These are phyloP conservation scores for Atrichornis clamosus DNA, from an alignment of 2,113 vertebrate species.

Conservation along the genomic window DNA sequence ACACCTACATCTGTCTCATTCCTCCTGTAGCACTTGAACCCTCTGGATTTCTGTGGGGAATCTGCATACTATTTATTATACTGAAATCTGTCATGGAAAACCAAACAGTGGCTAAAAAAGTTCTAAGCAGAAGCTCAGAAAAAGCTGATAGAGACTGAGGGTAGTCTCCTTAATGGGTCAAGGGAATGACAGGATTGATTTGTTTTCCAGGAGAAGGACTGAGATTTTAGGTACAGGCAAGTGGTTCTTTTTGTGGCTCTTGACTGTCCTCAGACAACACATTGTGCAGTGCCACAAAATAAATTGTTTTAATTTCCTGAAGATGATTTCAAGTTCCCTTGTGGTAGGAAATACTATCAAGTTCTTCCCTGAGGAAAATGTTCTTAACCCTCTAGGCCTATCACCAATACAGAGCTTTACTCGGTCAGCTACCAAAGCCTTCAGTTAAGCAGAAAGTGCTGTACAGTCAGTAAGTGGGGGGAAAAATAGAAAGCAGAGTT, in stretches of 20 bases:
- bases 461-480: neutral
- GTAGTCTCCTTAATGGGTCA: neutral
- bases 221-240: neutral
- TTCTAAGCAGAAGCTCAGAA: neutral
- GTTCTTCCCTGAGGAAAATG: neutral
- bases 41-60: neutral
- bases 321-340: neutral
- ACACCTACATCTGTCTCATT: neutral
- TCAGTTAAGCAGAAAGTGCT: neutral
- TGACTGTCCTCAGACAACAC: neutral
- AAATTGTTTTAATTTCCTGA: conserved; percentile 18
- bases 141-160: neutral
- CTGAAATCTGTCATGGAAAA: neutral
- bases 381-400: neutral
- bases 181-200: neutral
- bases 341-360: neutral
- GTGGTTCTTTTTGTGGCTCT: neutral
- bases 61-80: neutral
- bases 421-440: conserved; percentile 7
- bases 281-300: neutral
- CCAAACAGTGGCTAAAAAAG: neutral
- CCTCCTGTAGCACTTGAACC: neutral
- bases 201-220: neutral
- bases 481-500: conserved; percentile 17
- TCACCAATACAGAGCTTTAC: neutral